These are phyloP conservation scores for Acrocephalus scirpaceus DNA, from an alignment of 2,797 vertebrate species.

Conservation along the genomic window DNA sequence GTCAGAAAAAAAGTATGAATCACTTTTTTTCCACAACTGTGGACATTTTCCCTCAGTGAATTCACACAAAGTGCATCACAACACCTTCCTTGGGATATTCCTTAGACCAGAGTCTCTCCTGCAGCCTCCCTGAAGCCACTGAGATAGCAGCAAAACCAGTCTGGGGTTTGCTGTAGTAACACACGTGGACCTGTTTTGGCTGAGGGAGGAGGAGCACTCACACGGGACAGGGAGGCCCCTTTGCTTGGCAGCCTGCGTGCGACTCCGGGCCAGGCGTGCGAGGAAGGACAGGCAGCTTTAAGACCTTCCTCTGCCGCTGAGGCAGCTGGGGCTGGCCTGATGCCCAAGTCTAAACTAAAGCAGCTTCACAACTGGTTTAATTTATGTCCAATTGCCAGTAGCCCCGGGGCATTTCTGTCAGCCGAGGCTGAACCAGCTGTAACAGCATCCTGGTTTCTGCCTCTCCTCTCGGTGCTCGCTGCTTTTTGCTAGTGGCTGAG, in stretches of 20 bases:
- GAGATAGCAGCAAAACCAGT: not conserved
- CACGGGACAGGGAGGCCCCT: not conserved
- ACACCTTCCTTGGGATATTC: not conserved
- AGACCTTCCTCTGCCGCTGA: not conserved
- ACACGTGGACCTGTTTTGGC: not conserved
- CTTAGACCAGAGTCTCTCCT: not conserved
- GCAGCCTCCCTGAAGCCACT: not conserved
- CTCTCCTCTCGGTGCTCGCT: not conserved
- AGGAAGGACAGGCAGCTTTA: not conserved
- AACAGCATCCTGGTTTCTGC: not conserved
- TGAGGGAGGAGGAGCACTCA: accelerated
- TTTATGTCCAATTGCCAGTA: conserved; percentile 44
- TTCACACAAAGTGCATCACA: not conserved
- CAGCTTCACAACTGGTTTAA: conserved; percentile 48
- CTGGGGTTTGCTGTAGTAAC: not conserved
- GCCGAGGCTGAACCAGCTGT: conserved; percentile 11
- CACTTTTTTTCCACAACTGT: not conserved
- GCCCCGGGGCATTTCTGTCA: conserved; percentile 42
- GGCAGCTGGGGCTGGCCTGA: conserved; percentile 38
- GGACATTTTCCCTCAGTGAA: not conserved
- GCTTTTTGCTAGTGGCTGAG: not conserved
- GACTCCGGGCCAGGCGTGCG: not conserved
- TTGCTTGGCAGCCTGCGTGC: not conserved
- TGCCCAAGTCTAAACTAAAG: conserved; percentile 42
- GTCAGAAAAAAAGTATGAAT: not conserved